Conservation (phyloP, 1,140 invertebrate genomes). For the Plodia interpunctella region DNA sequence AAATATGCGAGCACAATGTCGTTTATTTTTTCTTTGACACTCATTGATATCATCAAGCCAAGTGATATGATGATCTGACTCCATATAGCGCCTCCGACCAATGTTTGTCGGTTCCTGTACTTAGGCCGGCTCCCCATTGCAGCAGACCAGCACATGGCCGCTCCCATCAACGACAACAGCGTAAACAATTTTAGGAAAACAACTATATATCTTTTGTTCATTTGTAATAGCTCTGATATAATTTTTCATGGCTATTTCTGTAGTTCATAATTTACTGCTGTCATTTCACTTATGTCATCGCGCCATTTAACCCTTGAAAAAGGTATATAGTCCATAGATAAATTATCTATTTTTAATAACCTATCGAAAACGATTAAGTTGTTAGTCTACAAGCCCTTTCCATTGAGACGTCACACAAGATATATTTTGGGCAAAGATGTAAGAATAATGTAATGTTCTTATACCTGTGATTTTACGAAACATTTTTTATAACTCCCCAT, state of each 20-base stretch:
- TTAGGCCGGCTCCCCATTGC: conserved; percentile 37
- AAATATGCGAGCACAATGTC: conserved; percentile 45
- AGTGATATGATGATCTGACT: conserved; percentile 51
- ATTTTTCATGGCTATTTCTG: neutral
- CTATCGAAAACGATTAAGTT: too few species aligned
- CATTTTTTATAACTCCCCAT: too few species aligned
- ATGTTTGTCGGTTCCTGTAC: conserved; percentile 46
- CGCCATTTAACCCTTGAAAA: too few species aligned
- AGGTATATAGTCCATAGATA: too few species aligned
- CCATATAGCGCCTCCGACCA: conserved; percentile 53
- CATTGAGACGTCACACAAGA: too few species aligned
- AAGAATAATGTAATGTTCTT: too few species aligned
- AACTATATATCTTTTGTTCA: conserved; percentile 25
- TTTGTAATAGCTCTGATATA: conserved; percentile 12
- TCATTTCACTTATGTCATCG: too few species aligned
- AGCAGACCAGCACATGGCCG: conserved; percentile 43
- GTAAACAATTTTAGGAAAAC: conserved; percentile 40
- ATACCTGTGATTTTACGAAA: too few species aligned
- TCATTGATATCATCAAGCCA: conserved; percentile 46
- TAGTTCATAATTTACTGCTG: conserved; percentile 3
- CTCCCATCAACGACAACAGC: conserved; percentile 36
- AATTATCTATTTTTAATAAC: too few species aligned
- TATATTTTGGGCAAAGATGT: too few species aligned
- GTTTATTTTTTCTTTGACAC: conserved; percentile 38
- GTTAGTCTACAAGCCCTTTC: too few species aligned